These are phyloP conservation scores for Toxostoma redivivum DNA, from an alignment of 2,113 vertebrate species.

Conservation along the genomic window DNA sequence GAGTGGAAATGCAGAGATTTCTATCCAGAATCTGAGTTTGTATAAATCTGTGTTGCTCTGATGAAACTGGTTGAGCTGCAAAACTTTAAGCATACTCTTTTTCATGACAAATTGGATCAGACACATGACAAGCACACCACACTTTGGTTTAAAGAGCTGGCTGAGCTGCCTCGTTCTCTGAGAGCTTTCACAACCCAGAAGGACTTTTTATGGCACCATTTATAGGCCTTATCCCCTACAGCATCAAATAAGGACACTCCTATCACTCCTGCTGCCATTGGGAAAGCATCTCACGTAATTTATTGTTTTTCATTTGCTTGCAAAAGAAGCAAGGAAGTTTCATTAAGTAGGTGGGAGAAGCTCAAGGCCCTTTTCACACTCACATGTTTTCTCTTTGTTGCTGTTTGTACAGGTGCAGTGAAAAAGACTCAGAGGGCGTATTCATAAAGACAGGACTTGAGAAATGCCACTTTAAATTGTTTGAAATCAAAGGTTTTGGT, in stretches of 20 bases:
- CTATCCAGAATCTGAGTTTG: neutral
- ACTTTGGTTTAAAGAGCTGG: neutral
- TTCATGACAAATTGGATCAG: neutral
- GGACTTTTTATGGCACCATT: constrained; percentile 57
- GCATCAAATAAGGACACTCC: constrained; percentile 30
- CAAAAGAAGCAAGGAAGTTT: constrained; percentile 50
- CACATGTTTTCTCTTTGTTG: constrained; percentile 63
- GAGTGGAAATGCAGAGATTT: neutral
- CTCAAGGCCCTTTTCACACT: constrained; percentile 47
- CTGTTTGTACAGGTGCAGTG: constrained; percentile 71
- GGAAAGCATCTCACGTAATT: constrained; percentile 33
- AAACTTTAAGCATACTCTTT: neutral
- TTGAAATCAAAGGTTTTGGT: constrained; percentile 52
- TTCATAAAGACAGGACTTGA: constrained; percentile 41
- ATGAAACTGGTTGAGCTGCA: neutral
- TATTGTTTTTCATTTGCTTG: constrained; percentile 68
- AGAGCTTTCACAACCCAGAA: neutral
- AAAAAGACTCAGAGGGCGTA: constrained; percentile 27
- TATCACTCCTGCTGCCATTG: constrained; percentile 37
- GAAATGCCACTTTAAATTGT: constrained; percentile 53
- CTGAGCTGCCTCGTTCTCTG: neutral
- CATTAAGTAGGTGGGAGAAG: constrained; percentile 64
- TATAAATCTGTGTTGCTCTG: neutral
- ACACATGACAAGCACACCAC: neutral
- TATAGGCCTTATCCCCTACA: constrained; percentile 16